phyloP scores from a whole-genome alignment of 2,797 vertebrate species.

The Streptopelia turtur region DNA sequence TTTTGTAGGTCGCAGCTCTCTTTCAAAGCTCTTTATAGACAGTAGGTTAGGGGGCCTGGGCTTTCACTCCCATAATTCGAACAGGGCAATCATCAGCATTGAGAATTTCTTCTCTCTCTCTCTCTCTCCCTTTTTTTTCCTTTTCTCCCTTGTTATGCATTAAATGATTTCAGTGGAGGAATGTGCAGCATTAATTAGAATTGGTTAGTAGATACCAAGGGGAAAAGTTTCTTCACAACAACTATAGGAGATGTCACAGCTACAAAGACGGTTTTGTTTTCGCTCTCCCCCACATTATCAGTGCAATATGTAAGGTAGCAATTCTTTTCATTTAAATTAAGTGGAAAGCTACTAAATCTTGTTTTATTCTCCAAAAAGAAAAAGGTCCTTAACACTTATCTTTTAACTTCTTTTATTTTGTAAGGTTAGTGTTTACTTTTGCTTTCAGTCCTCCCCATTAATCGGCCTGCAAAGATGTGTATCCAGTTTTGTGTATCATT shows the following conservation, averaged over 20 bases:
- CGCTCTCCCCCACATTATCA: conserved; percentile 94
- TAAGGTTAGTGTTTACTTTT: conserved; percentile 80
- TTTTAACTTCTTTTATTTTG: conserved; percentile 82
- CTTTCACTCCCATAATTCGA: conserved; percentile 97
- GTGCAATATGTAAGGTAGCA: conserved; percentile 99
- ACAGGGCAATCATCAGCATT: conserved; percentile 96
- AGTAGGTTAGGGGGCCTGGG: conserved; percentile 88
- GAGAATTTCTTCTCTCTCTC: conserved; percentile 82
- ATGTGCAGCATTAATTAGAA: conserved; percentile 99
- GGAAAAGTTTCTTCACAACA: conserved; percentile 96
- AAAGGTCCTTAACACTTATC: conserved; percentile 85
- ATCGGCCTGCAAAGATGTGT: conserved; percentile 72
- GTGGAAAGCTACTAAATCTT: conserved; percentile 99
- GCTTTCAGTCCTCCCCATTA: conserved; percentile 74
- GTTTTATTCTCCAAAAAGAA: conserved; percentile 93
- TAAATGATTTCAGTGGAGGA: conserved; percentile 96
- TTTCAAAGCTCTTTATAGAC: conserved; percentile 98
- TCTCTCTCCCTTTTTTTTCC: conserved; percentile 20
- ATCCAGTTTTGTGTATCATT: conserved; percentile 78
- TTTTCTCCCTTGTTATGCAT: conserved; percentile 92
- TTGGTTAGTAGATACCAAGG: conserved; percentile 97
- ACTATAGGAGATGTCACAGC: conserved; percentile 97
- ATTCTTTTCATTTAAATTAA: conserved; percentile 99
- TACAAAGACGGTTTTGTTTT: conserved; percentile 97
- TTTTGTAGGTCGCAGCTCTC: conserved; percentile 93